Evolutionary conservation across 1,140 invertebrate species (phyloP).

Genomic region (Scaptomyza pallida): DNA sequence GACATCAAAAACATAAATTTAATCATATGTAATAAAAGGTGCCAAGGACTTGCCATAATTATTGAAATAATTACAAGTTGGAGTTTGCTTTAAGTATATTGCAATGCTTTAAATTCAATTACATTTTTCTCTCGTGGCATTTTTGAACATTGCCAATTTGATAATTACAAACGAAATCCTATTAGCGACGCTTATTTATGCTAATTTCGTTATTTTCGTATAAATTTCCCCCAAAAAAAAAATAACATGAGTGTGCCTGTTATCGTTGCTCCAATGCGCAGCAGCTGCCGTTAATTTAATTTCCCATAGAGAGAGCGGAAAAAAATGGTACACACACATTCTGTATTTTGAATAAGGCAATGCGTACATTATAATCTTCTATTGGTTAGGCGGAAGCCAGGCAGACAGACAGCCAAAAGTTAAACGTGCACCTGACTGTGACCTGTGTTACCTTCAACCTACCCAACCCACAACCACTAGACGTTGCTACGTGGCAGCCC

Average conservation of each 20-base stretch:
- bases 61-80: constrained; percentile 2
- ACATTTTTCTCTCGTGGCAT: constrained; percentile 19
- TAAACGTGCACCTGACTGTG: constrained; percentile 50
- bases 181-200: constrained; percentile 75
- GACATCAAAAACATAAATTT: constrained; percentile 40
- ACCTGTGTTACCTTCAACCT: constrained; percentile 15
- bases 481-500: constrained; percentile 41
- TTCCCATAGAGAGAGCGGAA: constrained; percentile 37
- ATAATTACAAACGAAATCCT: constrained; percentile 79
- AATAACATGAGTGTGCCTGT: constrained; percentile 67
- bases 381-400: constrained; percentile 39
- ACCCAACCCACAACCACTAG: too few relatives aligned
- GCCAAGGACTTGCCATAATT: constrained; percentile 21
- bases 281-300: constrained; percentile 74
- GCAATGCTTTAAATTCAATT: constrained; percentile 40
- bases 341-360: constrained; percentile 67
- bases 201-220: constrained; percentile 73
- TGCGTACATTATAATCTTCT: constrained; percentile 79
- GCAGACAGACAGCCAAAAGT: constrained; percentile 44
- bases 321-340: constrained; percentile 16
- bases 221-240: constrained; percentile 57
- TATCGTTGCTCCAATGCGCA: constrained; percentile 40
- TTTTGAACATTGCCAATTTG: constrained; percentile 59
- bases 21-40: constrained; percentile 4
- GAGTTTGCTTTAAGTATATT: constrained; percentile 39